These are phyloP conservation scores for Lepidurus apus DNA, from an alignment of 1,140 invertebrate species.

Conservation along the genomic window DNA sequence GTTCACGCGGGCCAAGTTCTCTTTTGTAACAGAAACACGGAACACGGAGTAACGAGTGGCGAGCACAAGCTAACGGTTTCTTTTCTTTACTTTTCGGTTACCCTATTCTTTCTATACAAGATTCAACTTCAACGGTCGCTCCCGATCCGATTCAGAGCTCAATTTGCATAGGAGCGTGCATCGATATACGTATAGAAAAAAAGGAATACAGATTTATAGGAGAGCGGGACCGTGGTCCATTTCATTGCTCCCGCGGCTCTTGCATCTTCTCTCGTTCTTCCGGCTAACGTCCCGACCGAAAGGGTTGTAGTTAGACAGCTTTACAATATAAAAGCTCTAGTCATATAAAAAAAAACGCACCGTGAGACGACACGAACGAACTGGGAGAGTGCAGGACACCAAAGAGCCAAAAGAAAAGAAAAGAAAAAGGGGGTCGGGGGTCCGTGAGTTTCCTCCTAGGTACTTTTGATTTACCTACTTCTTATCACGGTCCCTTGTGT, in stretches of 20 bases:
- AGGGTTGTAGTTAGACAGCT: neutral
- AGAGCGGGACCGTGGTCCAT: slow-evolving; percentile 11
- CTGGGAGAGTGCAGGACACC: slow-evolving; percentile 7
- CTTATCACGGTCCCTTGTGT: slow-evolving; percentile 9
- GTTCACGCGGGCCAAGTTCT: slow-evolving; percentile 1
- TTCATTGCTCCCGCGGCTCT: neutral
- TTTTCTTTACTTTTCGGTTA: neutral
- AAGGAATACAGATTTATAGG: neutral
- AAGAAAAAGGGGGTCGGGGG: neutral
- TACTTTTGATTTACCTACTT: slow-evolving; percentile 16
- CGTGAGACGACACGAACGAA: slow-evolving; percentile 18
- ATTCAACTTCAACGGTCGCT: slow-evolving; percentile 14
- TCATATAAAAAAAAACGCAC: neutral
- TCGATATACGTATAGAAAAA: neutral
- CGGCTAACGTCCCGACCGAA: neutral
- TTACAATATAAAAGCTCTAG: slow-evolving; percentile 8
- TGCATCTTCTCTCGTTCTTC: slow-evolving; percentile 18
- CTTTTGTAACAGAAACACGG: neutral
- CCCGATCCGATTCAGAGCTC: slow-evolving; percentile 20
- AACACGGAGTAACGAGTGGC: neutral
- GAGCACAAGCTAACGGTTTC: slow-evolving; percentile 1
- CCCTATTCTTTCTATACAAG: slow-evolving; percentile 1
- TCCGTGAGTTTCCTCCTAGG: slow-evolving; percentile 17
- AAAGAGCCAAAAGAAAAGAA: neutral
- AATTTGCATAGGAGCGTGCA: slow-evolving; percentile 14